Base-by-base conservation (phyloP, 2,113 vertebrate genomes). In the Phainopepla nitens region DNA sequence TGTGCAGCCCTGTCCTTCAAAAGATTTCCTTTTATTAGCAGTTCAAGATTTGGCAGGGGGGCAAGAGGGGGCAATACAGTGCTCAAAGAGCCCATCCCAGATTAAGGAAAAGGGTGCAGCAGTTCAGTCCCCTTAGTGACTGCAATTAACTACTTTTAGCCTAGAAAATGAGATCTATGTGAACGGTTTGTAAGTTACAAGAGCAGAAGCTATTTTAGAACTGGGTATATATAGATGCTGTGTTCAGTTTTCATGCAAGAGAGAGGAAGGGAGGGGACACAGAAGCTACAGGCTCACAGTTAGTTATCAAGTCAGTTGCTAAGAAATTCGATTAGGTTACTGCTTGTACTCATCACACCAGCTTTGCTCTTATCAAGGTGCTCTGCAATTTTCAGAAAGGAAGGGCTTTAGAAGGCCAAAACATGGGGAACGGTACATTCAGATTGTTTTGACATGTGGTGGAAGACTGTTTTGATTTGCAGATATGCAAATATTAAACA, bases 271-370 rank as follows among this genome's bases (percentile, higher is more conserved):
- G 79, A 91, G 71, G 65, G 75, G 54, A 33, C 64, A 62, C 33
- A 75, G 60, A 81, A 95, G 76, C 71, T 91, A 71, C 56, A 54
- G 83, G 27, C 77, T 89, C 72, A 47, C 47, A n/a, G 79, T 68
- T 89, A 54, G 78, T 89, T 92, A 88, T 89, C 64, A 62, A 86
- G 79, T 78, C 86, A 96, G 68, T 92, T 93, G 69, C 76, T 90
- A 82, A 94, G 94, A 95, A 96, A 96, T 94, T 94, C 87, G 58
- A 83, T 94, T 80, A 88, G 68, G 31, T 78, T 95, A 27, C 60
- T 90, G 71, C 80, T 80, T 82, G n/a, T 68, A 60, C 78, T 70
- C 50, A 78, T 68, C 62, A 60, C 68, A 80, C 83, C 45, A 62
- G 36, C 64, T 96, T 92, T 90, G 71, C 29, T 84, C 15, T 78